Evolutionary conservation across 2,113 vertebrate species (phyloP).

Genomic region (Saimiri boliviensis): DNA sequence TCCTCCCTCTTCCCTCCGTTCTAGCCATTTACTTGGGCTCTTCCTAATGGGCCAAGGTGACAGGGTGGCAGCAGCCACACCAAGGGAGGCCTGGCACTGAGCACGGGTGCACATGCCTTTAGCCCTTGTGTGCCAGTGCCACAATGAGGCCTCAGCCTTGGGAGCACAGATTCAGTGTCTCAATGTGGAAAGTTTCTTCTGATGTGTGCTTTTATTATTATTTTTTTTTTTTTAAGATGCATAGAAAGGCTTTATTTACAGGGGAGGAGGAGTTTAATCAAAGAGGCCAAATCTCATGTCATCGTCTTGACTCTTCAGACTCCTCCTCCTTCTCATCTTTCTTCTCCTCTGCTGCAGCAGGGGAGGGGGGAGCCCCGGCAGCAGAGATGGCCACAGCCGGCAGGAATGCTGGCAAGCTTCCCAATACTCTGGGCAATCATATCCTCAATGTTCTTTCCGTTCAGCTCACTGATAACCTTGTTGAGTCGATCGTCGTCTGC

Average conservation of each 20-base stretch:
- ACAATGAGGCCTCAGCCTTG: not conserved
- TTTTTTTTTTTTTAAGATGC: not conserved
- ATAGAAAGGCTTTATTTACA: slow-evolving; percentile 82
- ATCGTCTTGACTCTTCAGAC: slow-evolving; percentile 96
- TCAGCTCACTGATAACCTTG: slow-evolving; percentile 95
- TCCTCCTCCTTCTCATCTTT: slow-evolving; percentile 98
- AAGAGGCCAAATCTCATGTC: slow-evolving; percentile 98
- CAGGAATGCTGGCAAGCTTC: no score
- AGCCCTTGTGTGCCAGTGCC: not conserved
- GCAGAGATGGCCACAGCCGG: no score
- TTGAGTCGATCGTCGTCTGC: slow-evolving; percentile 88
- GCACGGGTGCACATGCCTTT: not conserved
- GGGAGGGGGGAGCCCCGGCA: no score
- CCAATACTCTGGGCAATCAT: slow-evolving; percentile 93
- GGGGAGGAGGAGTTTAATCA: slow-evolving; percentile 85
- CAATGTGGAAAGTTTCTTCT: not conserved
- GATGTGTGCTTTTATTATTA: not conserved
- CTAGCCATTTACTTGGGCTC: no score
- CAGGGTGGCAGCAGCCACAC: no score
- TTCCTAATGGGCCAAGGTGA: not conserved
- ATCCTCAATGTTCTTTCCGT: slow-evolving; percentile 94
- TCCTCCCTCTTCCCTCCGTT: not conserved
- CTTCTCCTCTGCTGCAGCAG: slow-evolving; percentile 86
- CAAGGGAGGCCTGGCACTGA: not conserved
- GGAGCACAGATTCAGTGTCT: not conserved